Evolutionary conservation across 1,140 invertebrate species (phyloP), one percentile per base, ranked within the genome.

Genomic region (Papilio xuthus): DNA sequence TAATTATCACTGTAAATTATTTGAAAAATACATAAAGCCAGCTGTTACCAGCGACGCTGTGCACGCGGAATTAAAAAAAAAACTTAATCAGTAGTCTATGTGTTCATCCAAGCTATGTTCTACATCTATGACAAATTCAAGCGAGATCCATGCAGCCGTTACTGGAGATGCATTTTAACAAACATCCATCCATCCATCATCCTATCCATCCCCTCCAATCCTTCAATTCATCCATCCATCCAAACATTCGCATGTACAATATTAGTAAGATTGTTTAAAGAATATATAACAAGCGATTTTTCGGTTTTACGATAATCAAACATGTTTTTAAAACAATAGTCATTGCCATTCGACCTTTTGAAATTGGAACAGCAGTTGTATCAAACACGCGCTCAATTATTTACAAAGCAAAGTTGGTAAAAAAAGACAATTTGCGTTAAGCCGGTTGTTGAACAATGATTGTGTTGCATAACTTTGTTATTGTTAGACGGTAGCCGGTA

Each of bases 351-450:
- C 71, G 71, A 73, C 42, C 42, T 73, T 73, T 73, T 47, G 71
- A 26, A 73, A 73, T 47, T 73, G 71, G 71, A 73, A 73, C 71
- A 73, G 41, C 71, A 50, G 6, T 73, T 73, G n/a, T 47, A 73
- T 73, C 41, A 73, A 73, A 73, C 71, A 73, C 42, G 71, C 41
- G 71, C 23, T 2, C 42, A 13, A 47, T 47, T 3, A 28, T 73
- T 73, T 47, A 42, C 71, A 42, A 73, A 73, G 41, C 71, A 32
- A 67, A 4, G 71, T 73, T 73, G 42, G 42, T 37, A 37, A 50
- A 67, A 72, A 73, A 73, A 73, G 71, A 73, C 42, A 73, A 73
- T 73, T 47, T 73, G 42, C 71, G 71, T 28, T 44, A 73, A 50
- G 71, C 41, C 71, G 71, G 42, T 47, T 26, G 20, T 44, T 42